Conservation (phyloP, 2,113 vertebrate genomes). For the Forbesichthys papilliferus region DNA sequence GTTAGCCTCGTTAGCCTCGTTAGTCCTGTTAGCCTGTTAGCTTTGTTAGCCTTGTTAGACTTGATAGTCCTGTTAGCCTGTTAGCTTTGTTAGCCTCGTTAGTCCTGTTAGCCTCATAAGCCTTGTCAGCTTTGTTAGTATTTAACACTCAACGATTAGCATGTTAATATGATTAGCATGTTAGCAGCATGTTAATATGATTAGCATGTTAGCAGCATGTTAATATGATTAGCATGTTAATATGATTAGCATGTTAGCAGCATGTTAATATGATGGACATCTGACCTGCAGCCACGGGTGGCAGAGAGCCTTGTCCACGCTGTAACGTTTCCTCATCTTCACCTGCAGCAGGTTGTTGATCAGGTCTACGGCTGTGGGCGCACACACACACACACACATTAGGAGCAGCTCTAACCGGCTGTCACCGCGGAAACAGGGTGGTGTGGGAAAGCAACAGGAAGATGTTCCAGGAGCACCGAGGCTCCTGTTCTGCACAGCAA, state of each 20-base stretch:
- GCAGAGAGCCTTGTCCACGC: conserved; percentile 90
- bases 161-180: too few relatives aligned
- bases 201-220: too few relatives aligned
- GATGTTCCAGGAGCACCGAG: too few relatives aligned
- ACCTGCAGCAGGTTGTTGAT: conserved; percentile 92
- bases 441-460: background rate
- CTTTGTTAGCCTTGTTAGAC: too few relatives aligned
- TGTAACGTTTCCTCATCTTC: conserved; percentile 91
- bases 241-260: too few relatives aligned
- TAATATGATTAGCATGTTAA: too few relatives aligned
- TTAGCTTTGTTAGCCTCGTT: background rate
- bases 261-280: background rate
- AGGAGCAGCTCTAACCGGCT: background rate
- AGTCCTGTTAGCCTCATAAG: background rate
- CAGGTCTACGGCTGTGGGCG: conserved; percentile 82
- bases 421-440: background rate
- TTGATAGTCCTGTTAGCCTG: background rate
- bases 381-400: conserved; percentile 7
- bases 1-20: too few relatives aligned
- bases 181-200: too few relatives aligned
- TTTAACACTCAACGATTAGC: too few relatives aligned
- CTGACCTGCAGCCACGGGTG: conserved; percentile 89
- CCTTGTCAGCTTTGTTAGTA: too few relatives aligned
- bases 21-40: too few relatives aligned
- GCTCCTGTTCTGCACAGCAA: too few relatives aligned